Base-by-base conservation (phyloP, 2,888 invertebrate species). In the Drosophila ustulata region DNA sequence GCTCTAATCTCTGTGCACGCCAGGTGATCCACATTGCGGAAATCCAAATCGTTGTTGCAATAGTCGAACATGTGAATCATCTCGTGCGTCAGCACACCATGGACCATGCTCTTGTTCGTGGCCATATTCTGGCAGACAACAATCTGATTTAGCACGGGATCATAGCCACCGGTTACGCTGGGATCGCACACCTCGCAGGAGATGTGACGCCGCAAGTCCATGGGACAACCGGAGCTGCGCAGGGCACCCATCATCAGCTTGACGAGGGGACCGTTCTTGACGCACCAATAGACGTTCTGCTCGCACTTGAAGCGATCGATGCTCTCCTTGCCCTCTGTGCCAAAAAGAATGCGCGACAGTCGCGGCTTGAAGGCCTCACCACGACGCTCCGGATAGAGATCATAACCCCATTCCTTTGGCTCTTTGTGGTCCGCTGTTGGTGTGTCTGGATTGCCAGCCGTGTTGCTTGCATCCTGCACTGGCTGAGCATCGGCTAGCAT, bases 1-100 rank as follows among this genome's bases (percentile, higher is more conserved):
- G 98, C 99, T 76, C 98, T 93, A 71, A 99, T 96, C 94, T 99
- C 99, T 0, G 98, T 97, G 90, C 99, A 99, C 0, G 98, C 98
- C 64, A 99, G 92, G 91, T 99, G 99, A 75, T 98, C 96, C 75
- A 98, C 93, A 90, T 98, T 97, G 82, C 94, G 96, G 85, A 98
- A 97, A 92, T 99, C 96, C 62, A 98, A 91, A 50, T 98, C 95
- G 77, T 98, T 96, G 46, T 95, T 94, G 91, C 99, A 99, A 90
- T 95, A 96, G 92, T 99, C 99, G 90, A 98, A 98, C 97, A 98
- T 98, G 91, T 99, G 99, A 50, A 98, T 96, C 94, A 99, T 95
- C 92, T 99, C 99, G 88, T 99, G 99, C 0, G 96, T 95, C 45
- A 99, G 91, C 0, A 98, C 96, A 25, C 96, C 96, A 90, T 96